phyloP scores from a whole-genome alignment of 2,797 vertebrate genomes.

The Alfaro cultratus region DNA sequence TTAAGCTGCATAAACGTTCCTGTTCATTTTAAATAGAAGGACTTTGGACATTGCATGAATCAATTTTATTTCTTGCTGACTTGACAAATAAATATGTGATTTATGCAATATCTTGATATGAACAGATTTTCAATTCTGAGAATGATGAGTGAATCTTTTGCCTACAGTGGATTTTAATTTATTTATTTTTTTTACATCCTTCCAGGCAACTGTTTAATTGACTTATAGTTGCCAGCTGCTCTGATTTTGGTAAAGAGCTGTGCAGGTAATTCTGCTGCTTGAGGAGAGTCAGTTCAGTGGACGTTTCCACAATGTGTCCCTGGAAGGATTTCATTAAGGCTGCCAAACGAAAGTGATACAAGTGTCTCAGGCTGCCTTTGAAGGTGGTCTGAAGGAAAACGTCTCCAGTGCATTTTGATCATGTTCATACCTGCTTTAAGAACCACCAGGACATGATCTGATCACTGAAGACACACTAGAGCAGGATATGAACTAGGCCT shows the following conservation, averaged over 20 bases:
- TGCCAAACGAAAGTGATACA: neutral
- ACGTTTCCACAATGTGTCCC: neutral
- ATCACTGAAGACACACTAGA: neutral
- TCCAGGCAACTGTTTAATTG: neutral
- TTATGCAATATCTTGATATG: neutral
- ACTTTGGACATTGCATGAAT: neutral
- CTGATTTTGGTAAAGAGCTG: neutral
- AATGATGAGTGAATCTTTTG: neutral
- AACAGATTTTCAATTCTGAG: neutral
- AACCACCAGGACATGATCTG: neutral
- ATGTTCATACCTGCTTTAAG: neutral
- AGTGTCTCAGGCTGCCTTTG: neutral
- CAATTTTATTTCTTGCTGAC: neutral
- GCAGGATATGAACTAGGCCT: neutral
- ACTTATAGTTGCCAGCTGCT: neutral
- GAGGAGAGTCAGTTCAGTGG: neutral
- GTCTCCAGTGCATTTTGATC: neutral
- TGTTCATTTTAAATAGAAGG: neutral
- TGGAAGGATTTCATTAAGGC: neutral
- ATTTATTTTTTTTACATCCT: neutral
- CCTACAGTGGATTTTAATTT: neutral
- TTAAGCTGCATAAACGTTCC: neutral
- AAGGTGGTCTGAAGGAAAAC: neutral
- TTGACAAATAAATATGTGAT: neutral
- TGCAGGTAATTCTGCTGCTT: neutral